Base-by-base conservation (phyloP, 2,888 invertebrate species). In the Coelogynopora nodosa region DNA sequence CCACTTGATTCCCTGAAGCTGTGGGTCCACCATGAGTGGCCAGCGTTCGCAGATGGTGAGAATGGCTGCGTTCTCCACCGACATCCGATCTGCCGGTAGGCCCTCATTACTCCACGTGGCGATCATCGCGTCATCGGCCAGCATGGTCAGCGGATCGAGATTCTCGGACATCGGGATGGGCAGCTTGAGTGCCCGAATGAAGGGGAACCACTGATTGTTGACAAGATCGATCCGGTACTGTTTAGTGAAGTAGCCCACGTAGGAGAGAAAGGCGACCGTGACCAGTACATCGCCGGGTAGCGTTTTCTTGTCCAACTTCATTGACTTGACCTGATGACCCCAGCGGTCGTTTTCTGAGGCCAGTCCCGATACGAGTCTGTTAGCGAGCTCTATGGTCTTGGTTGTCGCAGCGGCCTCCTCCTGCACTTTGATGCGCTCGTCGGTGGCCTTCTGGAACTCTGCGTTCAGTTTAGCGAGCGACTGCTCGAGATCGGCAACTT, bases 101-200 rank as follows among this genome's bases (percentile, higher is more conserved):
- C 97, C 97, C 92, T 97, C 97, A 91, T 98, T 98, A 90, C 97
- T 96, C 98, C 98, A 98, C 90, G 95, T 94, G 0, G 97, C 98
- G 88, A 98, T 95, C 89, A 95, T 95, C 0, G 97, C 97, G 91
- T 97, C 97, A 92, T 98, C 97, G 0, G 97, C 97, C 87, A 98
- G 92, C 90, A 97, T 93, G 0, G 95, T 93, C 30, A 97, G 92
- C 0, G 96, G 96, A 93, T 97, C 97, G 81, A 97, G 92, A 18
- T 94, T 95, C 91, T 96, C 95, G 0, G 97, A 97, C 89, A 95
- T 95, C 49, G 97, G 96, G 90, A 97, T 94, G n/a, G 95, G 94
- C 13, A 95, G 95, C 87, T 90, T 81, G 29, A 96, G 93, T 84
- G 94, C 94, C 90, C 95, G 95, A 83, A 97, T 92, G 91, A 94